Evolutionary conservation across 1,140 invertebrate species (phyloP), one percentile per base, ranked within the genome.

Genomic region (Trinorchestia longiramus): DNA sequence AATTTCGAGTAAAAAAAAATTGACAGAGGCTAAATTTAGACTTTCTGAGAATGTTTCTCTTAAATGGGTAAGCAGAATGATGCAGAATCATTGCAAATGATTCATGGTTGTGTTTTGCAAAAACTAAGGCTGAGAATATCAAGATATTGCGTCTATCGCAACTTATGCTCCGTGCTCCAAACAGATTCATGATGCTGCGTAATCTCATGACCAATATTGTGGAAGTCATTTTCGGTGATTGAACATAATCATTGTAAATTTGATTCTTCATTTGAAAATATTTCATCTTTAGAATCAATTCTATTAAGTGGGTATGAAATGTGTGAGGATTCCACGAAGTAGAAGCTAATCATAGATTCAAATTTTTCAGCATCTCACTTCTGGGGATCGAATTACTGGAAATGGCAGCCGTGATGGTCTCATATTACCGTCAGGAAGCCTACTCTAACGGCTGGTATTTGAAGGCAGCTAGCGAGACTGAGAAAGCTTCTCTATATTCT

Each of bases 401-500:
- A 90, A 90, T 90, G 88, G 88, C 41, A 19, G n/a, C 88, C 6
- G 43, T 90, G 41, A 90, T 90, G 88, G 43, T 43, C 3, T 43
- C 88, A 90, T 42, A 90, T 90, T 90, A 36, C 11, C 88, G 41
- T 41, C 88, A 90, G 88, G 43, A 90, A 11, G 88, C 88, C 88
- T 90, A 36, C 92, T 43, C 43, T n/a, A 94, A 94, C 92, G 92
- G 43, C 92, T 11, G 40, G 44, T 94, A 45, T 94, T 94, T 47
- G 92, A 94, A 47, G 43, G 44, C 92, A 47, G 43, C 43, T 44
- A 3, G 40, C 44, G 44, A 94, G 92, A 94, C 19, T 8, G 92
- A 94, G 92, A 47, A 47, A 47, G 6, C 92, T 47, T 0, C 92
- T 45, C 92, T 45, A 94, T 94, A 94, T 94, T 94, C 92, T 47